Percentiles rank a stretch among this genome's conserved stretches.
These are phyloP conservation scores for Tanypteryx hageni DNA, from an alignment of 2,888 invertebrate genomes.

Conservation along the genomic window DNA sequence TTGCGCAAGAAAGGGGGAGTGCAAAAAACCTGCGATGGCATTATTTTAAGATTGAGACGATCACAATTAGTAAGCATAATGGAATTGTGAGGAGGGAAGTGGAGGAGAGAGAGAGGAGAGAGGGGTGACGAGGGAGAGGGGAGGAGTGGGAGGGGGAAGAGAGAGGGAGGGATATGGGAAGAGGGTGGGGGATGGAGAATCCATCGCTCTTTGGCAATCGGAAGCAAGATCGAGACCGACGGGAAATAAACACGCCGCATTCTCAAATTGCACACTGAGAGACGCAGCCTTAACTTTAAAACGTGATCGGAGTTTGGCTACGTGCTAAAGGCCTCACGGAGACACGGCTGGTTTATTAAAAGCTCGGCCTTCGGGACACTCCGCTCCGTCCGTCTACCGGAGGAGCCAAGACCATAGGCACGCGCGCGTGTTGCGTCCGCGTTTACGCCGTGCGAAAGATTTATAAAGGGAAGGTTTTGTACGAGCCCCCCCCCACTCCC, in stretches of 20 bases:
- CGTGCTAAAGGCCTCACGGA: slow-evolving; percentile 19
- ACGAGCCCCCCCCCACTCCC: no score
- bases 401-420: not conserved
- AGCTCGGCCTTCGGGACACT: not conserved
- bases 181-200: not conserved
- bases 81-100: no score
- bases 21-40: no score
- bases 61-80: no score
- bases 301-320: slow-evolving; percentile 29
- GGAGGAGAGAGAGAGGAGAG: no score
- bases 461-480: no score
- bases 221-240: not conserved
- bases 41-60: no score
- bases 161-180: no score
- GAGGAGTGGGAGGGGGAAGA: not conserved
- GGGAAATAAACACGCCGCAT: not conserved
- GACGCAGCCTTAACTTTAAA: not conserved
- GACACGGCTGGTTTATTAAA: slow-evolving; percentile 35
- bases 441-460: no score
- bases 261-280: not conserved
- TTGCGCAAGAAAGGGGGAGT: no score
- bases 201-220: not conserved
- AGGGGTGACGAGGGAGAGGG: not conserved
- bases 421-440: no score
- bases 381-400: not conserved